Percentiles rank a stretch among this genome's conserved stretches.
These are phyloP conservation scores for Cavia aperea DNA, from an alignment of 2,113 vertebrate genomes.

Conservation along the genomic window DNA sequence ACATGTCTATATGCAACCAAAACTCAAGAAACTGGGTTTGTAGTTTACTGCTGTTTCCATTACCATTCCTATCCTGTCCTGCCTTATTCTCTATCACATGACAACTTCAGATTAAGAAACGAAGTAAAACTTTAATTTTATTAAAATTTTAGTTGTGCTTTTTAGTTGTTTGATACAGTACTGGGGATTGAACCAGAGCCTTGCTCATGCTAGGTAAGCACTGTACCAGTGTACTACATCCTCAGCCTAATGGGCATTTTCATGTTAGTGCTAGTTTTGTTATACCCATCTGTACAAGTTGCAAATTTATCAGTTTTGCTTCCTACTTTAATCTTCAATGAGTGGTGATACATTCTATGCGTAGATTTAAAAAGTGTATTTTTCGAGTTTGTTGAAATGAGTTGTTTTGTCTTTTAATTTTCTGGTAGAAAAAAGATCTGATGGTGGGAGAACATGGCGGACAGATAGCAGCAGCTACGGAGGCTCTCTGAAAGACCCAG, in stretches of 20 bases:
- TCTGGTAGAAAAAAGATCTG: neutral
- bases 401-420: neutral
- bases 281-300: neutral
- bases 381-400: constrained; percentile 30
- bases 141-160: too few species aligned
- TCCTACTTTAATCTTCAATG: constrained; percentile 25
- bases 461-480: too few species aligned
- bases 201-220: neutral
- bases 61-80: neutral
- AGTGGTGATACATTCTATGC: neutral
- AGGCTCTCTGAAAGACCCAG: too few species aligned
- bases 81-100: neutral
- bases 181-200: neutral
- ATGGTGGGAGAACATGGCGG: neutral
- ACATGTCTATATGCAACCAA: neutral
- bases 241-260: constrained; percentile 22
- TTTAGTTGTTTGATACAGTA: neutral
- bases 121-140: neutral
- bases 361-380: constrained; percentile 26
- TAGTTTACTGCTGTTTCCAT: neutral
- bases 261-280: neutral
- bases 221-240: neutral
- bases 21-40: constrained; percentile 2
- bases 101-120: neutral
- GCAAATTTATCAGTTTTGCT: neutral